Conservation (phyloP, 1,140 invertebrate genomes). For the Eurosta solidaginis region DNA sequence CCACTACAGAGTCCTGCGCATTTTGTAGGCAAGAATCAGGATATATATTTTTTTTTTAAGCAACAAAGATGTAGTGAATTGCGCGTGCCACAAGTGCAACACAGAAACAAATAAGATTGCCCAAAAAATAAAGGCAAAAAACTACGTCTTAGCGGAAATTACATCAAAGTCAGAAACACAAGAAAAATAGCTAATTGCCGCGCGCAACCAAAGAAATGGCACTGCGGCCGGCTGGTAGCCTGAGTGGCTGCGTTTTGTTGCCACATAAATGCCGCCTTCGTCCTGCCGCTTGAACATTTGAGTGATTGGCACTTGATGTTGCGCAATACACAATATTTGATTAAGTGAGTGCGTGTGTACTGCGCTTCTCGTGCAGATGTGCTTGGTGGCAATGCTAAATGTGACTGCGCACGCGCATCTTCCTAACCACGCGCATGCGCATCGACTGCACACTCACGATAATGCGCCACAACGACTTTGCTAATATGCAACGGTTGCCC, state of each 20-base stretch:
- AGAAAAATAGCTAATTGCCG: neutral
- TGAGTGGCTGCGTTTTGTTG: neutral
- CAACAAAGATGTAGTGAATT: neutral
- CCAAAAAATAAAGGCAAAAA: neutral
- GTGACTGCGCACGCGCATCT: neutral
- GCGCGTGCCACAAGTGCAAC: neutral
- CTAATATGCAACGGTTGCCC: conserved; percentile 23
- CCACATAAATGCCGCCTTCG: neutral
- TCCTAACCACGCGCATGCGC: neutral
- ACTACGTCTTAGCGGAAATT: conserved; percentile 20
- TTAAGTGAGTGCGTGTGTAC: neutral
- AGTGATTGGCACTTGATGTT: conserved; percentile 3
- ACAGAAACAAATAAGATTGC: neutral
- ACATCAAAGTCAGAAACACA: conserved; percentile 26
- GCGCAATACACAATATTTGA: neutral
- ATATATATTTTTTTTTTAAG: too few relatives aligned
- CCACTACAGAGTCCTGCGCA: neutral
- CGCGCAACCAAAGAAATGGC: neutral
- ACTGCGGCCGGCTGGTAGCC: neutral
- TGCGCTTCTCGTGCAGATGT: neutral
- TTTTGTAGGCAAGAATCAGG: neutral
- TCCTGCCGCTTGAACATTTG: neutral
- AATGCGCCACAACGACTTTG: conserved; percentile 1
- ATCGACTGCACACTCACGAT: neutral
- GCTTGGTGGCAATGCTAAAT: too few relatives aligned